phyloP scores from a whole-genome alignment of 2,888 invertebrate species.

The Baccha elongata region DNA sequence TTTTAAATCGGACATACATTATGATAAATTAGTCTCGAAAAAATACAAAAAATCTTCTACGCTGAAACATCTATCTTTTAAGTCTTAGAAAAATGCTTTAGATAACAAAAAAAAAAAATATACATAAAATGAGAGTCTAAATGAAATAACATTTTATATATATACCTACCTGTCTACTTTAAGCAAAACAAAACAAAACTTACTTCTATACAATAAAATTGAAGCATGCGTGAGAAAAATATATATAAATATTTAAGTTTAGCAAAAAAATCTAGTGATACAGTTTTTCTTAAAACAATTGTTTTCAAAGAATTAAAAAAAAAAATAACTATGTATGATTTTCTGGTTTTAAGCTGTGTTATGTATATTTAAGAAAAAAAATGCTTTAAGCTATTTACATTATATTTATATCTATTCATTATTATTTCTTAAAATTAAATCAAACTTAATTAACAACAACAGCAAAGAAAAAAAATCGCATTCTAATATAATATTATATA shows the following conservation, averaged over 20 bases:
- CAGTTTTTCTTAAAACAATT: constrained; percentile 48
- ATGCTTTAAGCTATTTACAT: constrained; percentile 66
- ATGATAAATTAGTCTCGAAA: constrained; percentile 60
- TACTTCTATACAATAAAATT: constrained; percentile 69
- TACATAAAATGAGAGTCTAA: constrained; percentile 75
- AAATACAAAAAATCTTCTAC: constrained; percentile 73
- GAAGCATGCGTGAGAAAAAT: constrained; percentile 55
- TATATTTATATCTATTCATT: constrained; percentile 46
- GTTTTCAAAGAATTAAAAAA: constrained; percentile 18
- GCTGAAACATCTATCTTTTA: constrained; percentile 57
- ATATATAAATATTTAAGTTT: constrained; percentile 56
- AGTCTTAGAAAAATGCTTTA: constrained; percentile 76
- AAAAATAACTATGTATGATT: constrained; percentile 2
- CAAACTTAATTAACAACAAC: constrained; percentile 10
- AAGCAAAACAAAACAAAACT: constrained; percentile 48
- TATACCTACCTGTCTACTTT: constrained; percentile 72
- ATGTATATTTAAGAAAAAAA: constrained; percentile 30
- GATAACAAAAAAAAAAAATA: constrained; percentile 77
- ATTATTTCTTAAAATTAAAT: constrained; percentile 32
- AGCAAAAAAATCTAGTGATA: constrained; percentile 63
- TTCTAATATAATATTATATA: constrained; percentile 21
- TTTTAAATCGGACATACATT: constrained; percentile 19
- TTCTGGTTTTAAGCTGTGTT: constrained; percentile 62
- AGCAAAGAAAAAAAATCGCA: constrained; percentile 17
- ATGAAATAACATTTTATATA: constrained; percentile 70